These are phyloP conservation scores for Decapterus maruadsi DNA, from an alignment of 2,797 vertebrate species.

Conservation along the genomic window DNA sequence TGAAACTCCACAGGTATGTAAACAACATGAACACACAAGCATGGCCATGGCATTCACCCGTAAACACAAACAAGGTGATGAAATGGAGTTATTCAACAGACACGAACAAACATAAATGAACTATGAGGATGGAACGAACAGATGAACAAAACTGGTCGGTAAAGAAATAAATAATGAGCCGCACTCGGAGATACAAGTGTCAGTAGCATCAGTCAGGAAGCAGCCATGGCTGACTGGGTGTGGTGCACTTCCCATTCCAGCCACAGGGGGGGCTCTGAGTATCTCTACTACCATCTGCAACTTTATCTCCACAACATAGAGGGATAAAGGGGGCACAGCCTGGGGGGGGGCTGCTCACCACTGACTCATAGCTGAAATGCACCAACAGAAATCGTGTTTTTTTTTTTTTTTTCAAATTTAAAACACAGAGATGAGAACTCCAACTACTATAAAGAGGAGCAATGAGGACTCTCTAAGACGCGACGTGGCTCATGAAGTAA, in stretches of 20 bases:
- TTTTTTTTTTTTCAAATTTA: background rate
- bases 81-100: background rate
- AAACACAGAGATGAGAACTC: background rate
- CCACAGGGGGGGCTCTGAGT: conserved; percentile 48
- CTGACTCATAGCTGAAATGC: conserved; percentile 1
- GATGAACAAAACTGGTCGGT: conserved; percentile 25
- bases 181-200: conserved; percentile 9
- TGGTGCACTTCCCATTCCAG: conserved; percentile 60
- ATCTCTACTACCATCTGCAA: conserved; percentile 1
- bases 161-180: conserved; percentile 30
- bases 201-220: conserved; percentile 4
- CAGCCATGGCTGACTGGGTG: conserved; percentile 47
- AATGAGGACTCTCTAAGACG: background rate
- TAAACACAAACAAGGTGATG: conserved; percentile 30
- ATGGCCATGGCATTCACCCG: background rate
- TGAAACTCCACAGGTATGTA: background rate
- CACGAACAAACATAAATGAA: conserved; percentile 27
- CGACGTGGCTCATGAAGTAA: background rate
- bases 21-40: background rate
- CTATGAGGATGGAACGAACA: conserved; percentile 28
- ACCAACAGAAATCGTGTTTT: background rate
- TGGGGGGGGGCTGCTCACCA: conserved; percentile 5
- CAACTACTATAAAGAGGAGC: background rate
- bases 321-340: background rate
- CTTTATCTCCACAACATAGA: conserved; percentile 14